These are phyloP conservation scores for Ceratitis capitata DNA, from an alignment of 1,140 invertebrate species.

Conservation along the genomic window DNA sequence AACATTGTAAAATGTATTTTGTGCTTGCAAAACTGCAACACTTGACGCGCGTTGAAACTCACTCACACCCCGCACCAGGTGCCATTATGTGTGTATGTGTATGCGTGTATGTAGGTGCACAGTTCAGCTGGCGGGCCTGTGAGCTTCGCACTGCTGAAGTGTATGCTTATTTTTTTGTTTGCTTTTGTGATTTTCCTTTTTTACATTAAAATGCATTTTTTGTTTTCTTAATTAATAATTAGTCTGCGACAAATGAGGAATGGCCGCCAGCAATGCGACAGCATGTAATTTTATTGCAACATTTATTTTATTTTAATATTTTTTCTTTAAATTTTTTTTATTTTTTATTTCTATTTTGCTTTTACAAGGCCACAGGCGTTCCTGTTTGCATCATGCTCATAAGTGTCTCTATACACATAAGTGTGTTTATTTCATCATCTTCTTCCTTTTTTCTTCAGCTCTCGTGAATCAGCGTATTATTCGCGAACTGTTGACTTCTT, in stretches of 20 bases:
- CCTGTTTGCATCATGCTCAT: neutral
- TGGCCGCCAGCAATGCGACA: conserved; percentile 14
- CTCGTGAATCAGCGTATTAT: conserved; percentile 21
- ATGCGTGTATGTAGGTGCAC: neutral
- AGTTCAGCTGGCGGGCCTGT: neutral
- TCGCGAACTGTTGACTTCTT: conserved; percentile 30
- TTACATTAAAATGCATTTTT: neutral
- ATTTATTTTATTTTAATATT: neutral
- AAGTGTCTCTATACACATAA: too few relatives aligned
- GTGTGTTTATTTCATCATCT: neutral
- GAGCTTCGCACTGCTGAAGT: neutral
- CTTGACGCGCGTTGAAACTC: neutral
- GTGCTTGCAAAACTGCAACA: neutral
- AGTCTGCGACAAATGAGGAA: conserved; percentile 10
- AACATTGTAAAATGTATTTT: neutral
- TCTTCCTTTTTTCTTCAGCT: neutral
- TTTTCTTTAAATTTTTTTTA: neutral
- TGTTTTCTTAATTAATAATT: conserved; percentile 38
- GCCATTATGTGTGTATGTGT: neutral
- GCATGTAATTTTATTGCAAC: neutral
- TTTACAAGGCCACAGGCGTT: conserved; percentile 24
- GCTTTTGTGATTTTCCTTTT: neutral
- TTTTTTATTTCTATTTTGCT: neutral
- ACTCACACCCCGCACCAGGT: neutral
- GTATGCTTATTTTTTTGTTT: neutral